These are phyloP conservation scores for Carterocephalus palaemon DNA, from an alignment of 2,888 invertebrate species.

Conservation along the genomic window DNA sequence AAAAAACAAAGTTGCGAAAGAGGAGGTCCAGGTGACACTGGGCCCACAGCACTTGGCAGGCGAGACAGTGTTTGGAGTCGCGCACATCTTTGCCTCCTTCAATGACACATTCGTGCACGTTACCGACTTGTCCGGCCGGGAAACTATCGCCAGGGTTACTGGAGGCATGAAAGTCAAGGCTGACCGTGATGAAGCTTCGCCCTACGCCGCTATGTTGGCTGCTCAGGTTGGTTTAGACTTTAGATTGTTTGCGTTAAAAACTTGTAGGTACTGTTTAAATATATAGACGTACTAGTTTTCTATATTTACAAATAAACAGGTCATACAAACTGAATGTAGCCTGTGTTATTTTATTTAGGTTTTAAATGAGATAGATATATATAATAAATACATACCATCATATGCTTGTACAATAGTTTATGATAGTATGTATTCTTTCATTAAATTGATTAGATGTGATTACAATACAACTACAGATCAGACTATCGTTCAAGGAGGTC, in stretches of 20 bases:
- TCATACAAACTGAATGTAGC: too few relatives aligned
- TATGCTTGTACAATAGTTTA: too few relatives aligned
- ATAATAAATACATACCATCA: neutral
- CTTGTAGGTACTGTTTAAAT: too few relatives aligned
- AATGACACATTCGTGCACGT: slow-evolving; percentile 99
- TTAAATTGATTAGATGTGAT: too few relatives aligned
- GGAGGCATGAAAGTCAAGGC: slow-evolving; percentile 99
- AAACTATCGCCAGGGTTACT: slow-evolving; percentile 96
- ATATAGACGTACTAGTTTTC: too few relatives aligned
- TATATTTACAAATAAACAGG: too few relatives aligned
- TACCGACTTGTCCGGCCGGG: slow-evolving; percentile 98
- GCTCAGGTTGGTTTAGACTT: slow-evolving; percentile 85
- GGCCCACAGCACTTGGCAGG: slow-evolving; percentile 98
- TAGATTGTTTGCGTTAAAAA: neutral
- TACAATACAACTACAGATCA: too few relatives aligned
- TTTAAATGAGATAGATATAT: too few relatives aligned
- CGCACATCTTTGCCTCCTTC: slow-evolving; percentile 99
- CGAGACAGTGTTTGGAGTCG: slow-evolving; percentile 98
- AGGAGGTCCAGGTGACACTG: slow-evolving; percentile 96
- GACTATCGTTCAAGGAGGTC: too few relatives aligned
- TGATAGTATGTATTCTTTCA: too few relatives aligned
- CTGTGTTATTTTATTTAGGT: too few relatives aligned
- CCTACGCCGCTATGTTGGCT: slow-evolving; percentile 99
- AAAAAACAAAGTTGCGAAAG: slow-evolving; percentile 97
- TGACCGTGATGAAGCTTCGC: slow-evolving; percentile 99